Evolutionary conservation across 2,888 invertebrate genomes (phyloP), one percentile per base, ranked within the genome.

Genomic region (Crocallis elinguaria): DNA sequence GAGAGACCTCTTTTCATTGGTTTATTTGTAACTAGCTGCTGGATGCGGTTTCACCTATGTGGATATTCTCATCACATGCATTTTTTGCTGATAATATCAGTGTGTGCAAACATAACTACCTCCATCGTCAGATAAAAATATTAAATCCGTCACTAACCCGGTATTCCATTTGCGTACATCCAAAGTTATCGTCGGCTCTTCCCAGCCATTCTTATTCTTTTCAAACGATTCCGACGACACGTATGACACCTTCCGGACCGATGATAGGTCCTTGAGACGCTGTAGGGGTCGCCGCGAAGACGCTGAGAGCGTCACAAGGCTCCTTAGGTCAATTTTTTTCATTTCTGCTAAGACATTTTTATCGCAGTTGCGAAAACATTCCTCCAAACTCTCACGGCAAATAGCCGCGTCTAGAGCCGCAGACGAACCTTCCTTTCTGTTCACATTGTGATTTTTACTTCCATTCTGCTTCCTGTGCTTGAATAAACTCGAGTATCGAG

Each of bases 131-230:
- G 8, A 23, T 9, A 37, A 3, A n/a, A 19, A n/a, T 21, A 7
- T 7, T 27, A 1, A 13, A 12, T 33, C 3, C 25, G 21, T 2
- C 14, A 43, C 35, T 39, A 59, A 76, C 75, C 75, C 77, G 36
- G 75, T 67, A n/a, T 64, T 73, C 57, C 57, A 78, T 3, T 69
- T 67, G 0, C 67, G 60, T 1, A 84, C 35, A 55, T 87, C 79
- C 0, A 87, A 71, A 1, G 81, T 80, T 9, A 85, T 62, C 0
- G 79, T 75, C 0, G 84, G 79, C 0, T 61, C 13, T 4, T 59
- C 45, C 88, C 88, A 89, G 0, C 89, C 90, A 69, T 84, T 87
- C 64, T 86, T 90, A 50, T 91, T 91, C 36, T 75, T 69, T n/a
- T 89, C 85, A 62, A 91, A 91, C 0, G 84, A 84, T 16, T 80